Conservation (phyloP, 2,888 invertebrate species). For the Synanthedon myopaeformis region DNA sequence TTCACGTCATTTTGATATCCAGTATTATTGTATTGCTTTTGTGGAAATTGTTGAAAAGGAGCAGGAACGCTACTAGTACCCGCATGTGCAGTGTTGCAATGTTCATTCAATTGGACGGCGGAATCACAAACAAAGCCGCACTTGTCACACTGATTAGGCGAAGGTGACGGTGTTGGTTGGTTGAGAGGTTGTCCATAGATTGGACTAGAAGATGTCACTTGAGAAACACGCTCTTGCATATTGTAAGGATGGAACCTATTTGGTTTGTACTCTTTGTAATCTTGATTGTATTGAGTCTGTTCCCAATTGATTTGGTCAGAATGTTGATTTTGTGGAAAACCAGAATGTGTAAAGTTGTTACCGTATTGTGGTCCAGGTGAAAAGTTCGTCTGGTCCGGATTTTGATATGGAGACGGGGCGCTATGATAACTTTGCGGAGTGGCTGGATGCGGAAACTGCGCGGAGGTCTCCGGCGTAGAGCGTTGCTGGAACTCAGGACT, state of each 20-base stretch:
- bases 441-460: slow-evolving; percentile 72
- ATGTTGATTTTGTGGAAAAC: slow-evolving; percentile 62
- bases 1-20: slow-evolving; percentile 57
- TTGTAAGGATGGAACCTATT: slow-evolving; percentile 65
- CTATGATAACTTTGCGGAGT: slow-evolving; percentile 76
- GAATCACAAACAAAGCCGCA: slow-evolving; percentile 85
- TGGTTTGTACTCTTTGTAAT: slow-evolving; percentile 44
- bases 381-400: slow-evolving; percentile 69
- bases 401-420: slow-evolving; percentile 76
- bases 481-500: slow-evolving; percentile 72
- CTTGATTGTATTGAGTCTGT: slow-evolving; percentile 57
- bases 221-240: slow-evolving; percentile 65
- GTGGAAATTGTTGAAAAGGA: slow-evolving; percentile 65
- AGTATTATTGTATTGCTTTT: slow-evolving; percentile 56
- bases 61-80: slow-evolving; percentile 42
- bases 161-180: slow-evolving; percentile 78
- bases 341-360: slow-evolving; percentile 60
- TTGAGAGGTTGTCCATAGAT: slow-evolving; percentile 70
- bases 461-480: slow-evolving; percentile 69
- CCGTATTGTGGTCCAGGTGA: slow-evolving; percentile 67
- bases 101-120: slow-evolving; percentile 79
- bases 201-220: slow-evolving; percentile 67
- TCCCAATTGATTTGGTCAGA: slow-evolving; percentile 63
- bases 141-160: slow-evolving; percentile 84
- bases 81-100: slow-evolving; percentile 77